Evolutionary conservation across 1,140 invertebrate species (phyloP).

Genomic region (Lordiphosa mommai): DNA sequence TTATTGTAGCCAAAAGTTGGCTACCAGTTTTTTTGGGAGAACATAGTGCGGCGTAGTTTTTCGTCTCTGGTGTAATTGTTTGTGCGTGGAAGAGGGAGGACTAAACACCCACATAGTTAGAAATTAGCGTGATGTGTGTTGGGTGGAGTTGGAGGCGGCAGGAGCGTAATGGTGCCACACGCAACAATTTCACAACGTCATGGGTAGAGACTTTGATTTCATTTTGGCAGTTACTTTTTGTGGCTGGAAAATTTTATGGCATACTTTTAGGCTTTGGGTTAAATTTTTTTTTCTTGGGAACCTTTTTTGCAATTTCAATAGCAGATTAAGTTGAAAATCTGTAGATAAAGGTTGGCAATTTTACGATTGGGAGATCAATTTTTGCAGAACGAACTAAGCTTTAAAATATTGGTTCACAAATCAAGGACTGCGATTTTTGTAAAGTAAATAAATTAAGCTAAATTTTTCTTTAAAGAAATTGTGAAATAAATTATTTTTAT

Average conservation of each 20-base stretch:
- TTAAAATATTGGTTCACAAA: no score
- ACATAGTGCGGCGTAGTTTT: slow-evolving; percentile 38
- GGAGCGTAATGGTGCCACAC: slow-evolving; percentile 12
- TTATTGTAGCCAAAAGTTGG: slow-evolving; percentile 75
- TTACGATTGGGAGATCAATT: no score
- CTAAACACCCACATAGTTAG: slow-evolving; percentile 65
- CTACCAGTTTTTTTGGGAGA: slow-evolving; percentile 61
- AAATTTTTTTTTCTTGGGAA: slow-evolving; percentile 10
- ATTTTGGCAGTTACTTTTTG: slow-evolving; percentile 32
- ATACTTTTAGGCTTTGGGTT: slow-evolving; percentile 53
- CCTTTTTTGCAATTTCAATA: not conserved
- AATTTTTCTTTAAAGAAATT: no score
- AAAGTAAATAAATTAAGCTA: no score
- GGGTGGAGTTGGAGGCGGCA: slow-evolving; percentile 7
- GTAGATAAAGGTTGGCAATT: not conserved
- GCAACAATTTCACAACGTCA: slow-evolving; percentile 64
- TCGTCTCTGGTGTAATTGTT: slow-evolving; percentile 53
- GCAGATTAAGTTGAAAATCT: not conserved
- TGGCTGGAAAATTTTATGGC: slow-evolving; percentile 25
- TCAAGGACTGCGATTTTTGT: no score
- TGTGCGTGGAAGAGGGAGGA: slow-evolving; percentile 25
- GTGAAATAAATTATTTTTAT: no score
- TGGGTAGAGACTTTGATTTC: slow-evolving; percentile 56
- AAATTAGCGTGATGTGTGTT: slow-evolving; percentile 50
- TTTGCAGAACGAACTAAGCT: no score